phyloP scores from a whole-genome alignment of 2,888 invertebrate species.

The Eupithecia tripunctaria region DNA sequence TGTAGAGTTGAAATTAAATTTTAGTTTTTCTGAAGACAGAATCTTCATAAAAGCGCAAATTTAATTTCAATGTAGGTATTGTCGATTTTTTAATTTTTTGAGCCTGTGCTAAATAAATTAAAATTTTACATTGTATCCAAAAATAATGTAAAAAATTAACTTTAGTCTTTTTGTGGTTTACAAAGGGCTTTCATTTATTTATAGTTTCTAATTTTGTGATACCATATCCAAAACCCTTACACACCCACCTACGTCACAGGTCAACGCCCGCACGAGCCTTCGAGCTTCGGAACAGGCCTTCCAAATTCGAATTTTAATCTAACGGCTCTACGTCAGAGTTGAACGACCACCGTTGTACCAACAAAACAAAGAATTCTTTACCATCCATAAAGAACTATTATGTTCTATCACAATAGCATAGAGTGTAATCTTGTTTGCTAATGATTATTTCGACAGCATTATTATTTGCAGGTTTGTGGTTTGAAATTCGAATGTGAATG shows the following conservation, averaged over 20 bases:
- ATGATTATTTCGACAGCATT: slow-evolving; percentile 13
- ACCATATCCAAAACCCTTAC: slow-evolving; percentile 24
- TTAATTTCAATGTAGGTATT: no score
- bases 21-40: no score
- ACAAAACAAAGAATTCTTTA: slow-evolving; percentile 55
- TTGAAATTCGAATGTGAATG: slow-evolving; percentile 34
- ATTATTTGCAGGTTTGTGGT: slow-evolving; percentile 26
- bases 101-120: background rate
- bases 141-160: background rate
- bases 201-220: background rate
- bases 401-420: slow-evolving; percentile 53
- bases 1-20: no score
- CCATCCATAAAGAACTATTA: slow-evolving; percentile 47
- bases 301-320: slow-evolving; percentile 79
- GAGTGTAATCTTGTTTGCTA: slow-evolving; percentile 35
- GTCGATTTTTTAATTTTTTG: no score
- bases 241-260: slow-evolving; percentile 61
- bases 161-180: background rate
- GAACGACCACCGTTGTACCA: slow-evolving; percentile 70
- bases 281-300: slow-evolving; percentile 59
- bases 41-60: no score
- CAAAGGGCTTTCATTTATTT: background rate
- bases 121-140: background rate
- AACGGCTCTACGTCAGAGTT: slow-evolving; percentile 71
- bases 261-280: slow-evolving; percentile 46